Conservation (phyloP, 2,888 invertebrate genomes). For the Tetragonula carbonaria region DNA sequence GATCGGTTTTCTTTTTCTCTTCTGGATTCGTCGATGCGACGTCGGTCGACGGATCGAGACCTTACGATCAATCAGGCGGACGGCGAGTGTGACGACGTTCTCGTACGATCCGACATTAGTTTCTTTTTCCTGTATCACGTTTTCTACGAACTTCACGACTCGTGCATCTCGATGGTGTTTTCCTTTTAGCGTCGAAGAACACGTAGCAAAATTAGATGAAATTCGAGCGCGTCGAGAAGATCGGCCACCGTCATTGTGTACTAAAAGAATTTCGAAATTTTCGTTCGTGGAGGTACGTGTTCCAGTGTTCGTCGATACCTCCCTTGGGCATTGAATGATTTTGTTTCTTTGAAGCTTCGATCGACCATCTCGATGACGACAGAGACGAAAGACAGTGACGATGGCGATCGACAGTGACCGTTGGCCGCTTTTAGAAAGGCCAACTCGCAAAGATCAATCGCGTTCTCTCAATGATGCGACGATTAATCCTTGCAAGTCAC, state of each 20-base stretch:
- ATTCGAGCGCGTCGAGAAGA: conserved; percentile 29
- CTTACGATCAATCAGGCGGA: not conserved
- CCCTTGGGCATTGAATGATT: conserved; percentile 32
- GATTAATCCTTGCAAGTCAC: not conserved
- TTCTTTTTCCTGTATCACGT: conserved; percentile 40
- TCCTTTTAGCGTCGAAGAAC: conserved; percentile 31
- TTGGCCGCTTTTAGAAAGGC: conserved; percentile 26
- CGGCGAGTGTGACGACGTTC: not conserved
- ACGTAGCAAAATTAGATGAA: conserved; percentile 31
- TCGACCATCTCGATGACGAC: conserved; percentile 28
- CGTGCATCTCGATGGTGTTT: conserved; percentile 34
- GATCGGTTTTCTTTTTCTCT: not conserved
- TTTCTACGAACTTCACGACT: conserved; percentile 30
- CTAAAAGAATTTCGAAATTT: conserved; percentile 11
- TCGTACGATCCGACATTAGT: not conserved
- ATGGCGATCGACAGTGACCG: not conserved
- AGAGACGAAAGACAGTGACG: conserved; percentile 3
- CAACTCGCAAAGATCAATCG: conserved; percentile 30
- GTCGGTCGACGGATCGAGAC: not conserved
- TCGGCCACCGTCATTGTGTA: conserved; percentile 22
- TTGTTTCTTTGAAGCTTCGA: conserved; percentile 27
- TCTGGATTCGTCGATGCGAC: not conserved
- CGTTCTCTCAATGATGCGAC: not conserved
- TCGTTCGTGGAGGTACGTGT: not conserved
- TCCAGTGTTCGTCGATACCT: conserved; percentile 9